Base-by-base conservation (phyloP, 2,113 vertebrate species). In the Mandrillus leucophaeus region DNA sequence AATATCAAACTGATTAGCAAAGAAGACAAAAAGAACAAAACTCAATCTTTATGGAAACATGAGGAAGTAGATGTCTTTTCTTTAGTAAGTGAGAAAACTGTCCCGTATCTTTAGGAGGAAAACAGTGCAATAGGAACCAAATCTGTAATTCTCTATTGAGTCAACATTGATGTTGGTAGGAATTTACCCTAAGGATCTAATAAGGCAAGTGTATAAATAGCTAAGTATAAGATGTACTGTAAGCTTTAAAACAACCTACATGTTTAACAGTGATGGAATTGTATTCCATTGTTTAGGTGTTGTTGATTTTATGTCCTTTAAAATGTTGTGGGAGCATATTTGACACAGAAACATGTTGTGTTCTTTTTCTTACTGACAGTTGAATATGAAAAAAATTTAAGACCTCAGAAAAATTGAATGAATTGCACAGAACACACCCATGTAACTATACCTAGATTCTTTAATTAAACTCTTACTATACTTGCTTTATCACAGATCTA, bases 61-160 rank as follows among this genome's bases (percentile, higher is more conserved):
- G 5, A 96, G 9, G 11, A 97, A 96, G 22, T 50, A 72, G 43
- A 81, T 43, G 57, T 55, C 1, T 93, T 96, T 14, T 79, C 5
- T 93, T 96, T 75, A 81, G 16, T 72, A 88, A 78, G n/a, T 90
- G 48, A 95, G 30, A 85, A 93, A 92, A 64, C 27, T 50, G 6
- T 70, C 16, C 45, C 20, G 73, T 35, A 55, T 76, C 38, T 64
- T 89, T 55, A 90, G 27, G 25, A 87, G 40, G 27, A 94, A 96
- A 90, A 45, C 20, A 72, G 18, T 66, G 14, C 7, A 73, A 96
- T 48, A n/a, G 6, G 8, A 92, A 55, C 27, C 22, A 92, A 40
- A 52, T 57, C 9, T 25, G 78, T 95, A 82, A 73, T 57, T 96
- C 20, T 27, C 84, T 52, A 27, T 61, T 88, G 55, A 70, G 32